Evolutionary conservation across 1,140 invertebrate genomes (phyloP).

Genomic region (Eriocheir sinensis): DNA sequence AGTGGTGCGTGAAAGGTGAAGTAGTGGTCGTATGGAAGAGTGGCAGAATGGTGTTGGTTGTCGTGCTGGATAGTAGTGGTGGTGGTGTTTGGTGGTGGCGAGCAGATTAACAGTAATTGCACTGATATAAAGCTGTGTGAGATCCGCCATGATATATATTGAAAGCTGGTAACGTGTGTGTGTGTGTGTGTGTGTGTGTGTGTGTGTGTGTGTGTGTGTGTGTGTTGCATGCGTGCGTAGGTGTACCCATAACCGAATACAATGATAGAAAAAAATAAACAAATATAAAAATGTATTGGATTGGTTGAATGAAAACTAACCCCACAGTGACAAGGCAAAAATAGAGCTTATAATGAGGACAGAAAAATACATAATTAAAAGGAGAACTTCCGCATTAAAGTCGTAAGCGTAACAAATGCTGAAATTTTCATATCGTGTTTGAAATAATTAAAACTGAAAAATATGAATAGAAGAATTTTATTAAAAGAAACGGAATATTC

Average conservation of each 20-base stretch:
- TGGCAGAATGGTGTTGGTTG: neutral
- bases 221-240: neutral
- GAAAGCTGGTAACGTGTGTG: neutral
- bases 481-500: neutral
- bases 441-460: neutral
- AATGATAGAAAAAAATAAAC: neutral
- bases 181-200: too few relatives aligned
- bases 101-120: neutral
- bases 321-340: too few relatives aligned
- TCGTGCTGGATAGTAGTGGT: neutral
- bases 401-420: too few relatives aligned
- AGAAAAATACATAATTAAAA: too few relatives aligned
- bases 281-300: too few relatives aligned
- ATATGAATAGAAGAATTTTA: neutral
- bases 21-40: neutral
- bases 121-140: neutral
- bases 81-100: neutral
- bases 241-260: neutral
- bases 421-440: neutral
- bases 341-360: too few relatives aligned
- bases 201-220: too few relatives aligned
- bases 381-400: too few relatives aligned
- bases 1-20: neutral
- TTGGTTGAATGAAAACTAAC: too few relatives aligned
- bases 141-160: neutral